A percentile compares a stretch with the other conserved stretches of the same genome.
Evolutionary conservation across 2,113 vertebrate genomes (phyloP).

Genomic region (Megaptera novaeangliae): DNA sequence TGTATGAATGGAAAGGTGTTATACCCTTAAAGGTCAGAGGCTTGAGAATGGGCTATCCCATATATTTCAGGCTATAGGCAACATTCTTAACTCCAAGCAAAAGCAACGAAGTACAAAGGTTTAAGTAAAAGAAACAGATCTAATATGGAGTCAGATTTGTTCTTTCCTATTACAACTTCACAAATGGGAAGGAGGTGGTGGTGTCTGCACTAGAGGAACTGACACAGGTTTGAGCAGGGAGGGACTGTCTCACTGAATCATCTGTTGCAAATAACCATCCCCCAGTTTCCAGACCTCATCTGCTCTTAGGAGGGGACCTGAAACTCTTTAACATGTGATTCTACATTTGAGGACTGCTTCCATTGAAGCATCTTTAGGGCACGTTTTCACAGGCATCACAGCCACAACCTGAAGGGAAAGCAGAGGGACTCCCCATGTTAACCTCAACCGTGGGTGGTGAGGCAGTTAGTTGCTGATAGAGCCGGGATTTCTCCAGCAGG

Average conservation of each 20-base stretch:
- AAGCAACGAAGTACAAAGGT: not conserved
- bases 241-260: not conserved
- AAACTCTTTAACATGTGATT: not conserved
- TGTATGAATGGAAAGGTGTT: not conserved
- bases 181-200: not conserved
- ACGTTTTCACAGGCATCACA: not conserved
- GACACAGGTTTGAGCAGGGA: not conserved
- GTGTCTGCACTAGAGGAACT: not conserved
- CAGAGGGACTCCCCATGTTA: not conserved
- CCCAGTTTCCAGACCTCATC: not conserved
- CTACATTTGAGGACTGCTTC: not conserved
- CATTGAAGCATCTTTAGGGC: accelerated
- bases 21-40: not conserved
- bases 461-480: not conserved
- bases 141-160: not conserved
- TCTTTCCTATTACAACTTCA: not conserved
- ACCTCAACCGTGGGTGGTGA: accelerated
- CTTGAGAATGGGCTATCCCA: no score
- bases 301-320: not conserved
- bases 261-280: not conserved
- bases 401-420: not conserved
- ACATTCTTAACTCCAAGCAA: not conserved
- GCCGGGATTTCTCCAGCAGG: not conserved
- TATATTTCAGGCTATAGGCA: not conserved
- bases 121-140: not conserved